Evolutionary conservation across 2,113 vertebrate genomes (phyloP), one percentile per base, ranked within the genome.

Genomic region (Macroglossus sobrinus): DNA sequence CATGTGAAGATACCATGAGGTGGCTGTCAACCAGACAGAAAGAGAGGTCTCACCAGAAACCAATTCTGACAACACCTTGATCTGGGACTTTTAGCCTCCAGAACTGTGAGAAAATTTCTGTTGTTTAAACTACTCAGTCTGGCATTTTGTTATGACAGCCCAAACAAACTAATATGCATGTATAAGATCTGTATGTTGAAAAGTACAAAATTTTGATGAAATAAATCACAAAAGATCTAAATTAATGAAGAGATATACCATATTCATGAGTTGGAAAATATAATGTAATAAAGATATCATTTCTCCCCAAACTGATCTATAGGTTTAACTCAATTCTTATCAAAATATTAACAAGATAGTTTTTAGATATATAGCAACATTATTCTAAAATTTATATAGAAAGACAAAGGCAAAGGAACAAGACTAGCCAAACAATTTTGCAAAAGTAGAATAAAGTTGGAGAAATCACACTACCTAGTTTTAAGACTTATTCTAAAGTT

Each of bases 301-400:
- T 69, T 71, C 63, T 93, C 63, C 50, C 33, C 45, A 85, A 55
- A 79, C 6, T 78, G 47, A 75, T 84, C 66, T 82, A 66, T 8
- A 89, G 35, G 16, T 66, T 66, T 89, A 84, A 94, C 13, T 89
- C 57, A 66, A 89, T 57, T 94, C 35, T 30, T 75, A 47, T 38
- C 47, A 84, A 89, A 94, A 66, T 57, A 47, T 13, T 89, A 89
- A 57, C 24, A 82, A 74, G 26, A 81, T 80, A 55, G 55, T 63
- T 28, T 81, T 80, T 72, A 89, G 28, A 81, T 40, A 81, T 72
- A 16, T 84, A 53, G 81, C 19, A 89, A 89, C 75, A 53, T 75
- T 89, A 89, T 82, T 57, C 85, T 82, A 74, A 94, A 82, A 75
- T 89, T 61, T 53, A 81, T 57, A 74, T 35, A 53, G 24, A 88